Conservation (phyloP, 2,888 invertebrate genomes). For the Dryocosmus kuriphilus region DNA sequence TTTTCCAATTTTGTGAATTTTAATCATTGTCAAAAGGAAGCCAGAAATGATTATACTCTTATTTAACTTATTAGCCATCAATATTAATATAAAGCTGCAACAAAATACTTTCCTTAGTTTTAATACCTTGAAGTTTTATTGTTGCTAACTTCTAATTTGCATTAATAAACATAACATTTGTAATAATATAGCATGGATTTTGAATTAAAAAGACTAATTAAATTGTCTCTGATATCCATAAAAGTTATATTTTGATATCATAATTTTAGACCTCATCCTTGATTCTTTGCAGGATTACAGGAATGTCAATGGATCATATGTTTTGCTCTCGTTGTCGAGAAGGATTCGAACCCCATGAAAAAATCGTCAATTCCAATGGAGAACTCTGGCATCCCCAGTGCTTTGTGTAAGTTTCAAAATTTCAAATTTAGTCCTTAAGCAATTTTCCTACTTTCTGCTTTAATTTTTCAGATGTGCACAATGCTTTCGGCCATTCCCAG, state of each 20-base stretch:
- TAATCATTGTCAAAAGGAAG: too few species aligned
- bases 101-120: neutral
- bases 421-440: neutral
- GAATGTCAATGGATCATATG: slow-evolving; percentile 94
- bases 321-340: slow-evolving; percentile 97
- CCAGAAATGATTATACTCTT: too few species aligned
- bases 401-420: slow-evolving; percentile 90
- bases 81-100: neutral
- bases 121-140: neutral
- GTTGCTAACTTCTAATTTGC: neutral
- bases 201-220: neutral
- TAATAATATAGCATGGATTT: neutral
- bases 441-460: slow-evolving; percentile 38
- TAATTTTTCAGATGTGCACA: slow-evolving; percentile 90
- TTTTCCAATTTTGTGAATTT: too few species aligned
- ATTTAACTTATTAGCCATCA: too few species aligned
- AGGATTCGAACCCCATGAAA: slow-evolving; percentile 97
- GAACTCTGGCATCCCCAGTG: slow-evolving; percentile 99
- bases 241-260: neutral
- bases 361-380: slow-evolving; percentile 99
- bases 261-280: neutral
- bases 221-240: neutral
- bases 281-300: slow-evolving; percentile 77
- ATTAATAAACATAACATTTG: neutral
- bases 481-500: slow-evolving; percentile 98